Evolutionary conservation across 2,888 invertebrate species (phyloP), one percentile per base, ranked within the genome.

Genomic region (Thymelicus lineola): DNA sequence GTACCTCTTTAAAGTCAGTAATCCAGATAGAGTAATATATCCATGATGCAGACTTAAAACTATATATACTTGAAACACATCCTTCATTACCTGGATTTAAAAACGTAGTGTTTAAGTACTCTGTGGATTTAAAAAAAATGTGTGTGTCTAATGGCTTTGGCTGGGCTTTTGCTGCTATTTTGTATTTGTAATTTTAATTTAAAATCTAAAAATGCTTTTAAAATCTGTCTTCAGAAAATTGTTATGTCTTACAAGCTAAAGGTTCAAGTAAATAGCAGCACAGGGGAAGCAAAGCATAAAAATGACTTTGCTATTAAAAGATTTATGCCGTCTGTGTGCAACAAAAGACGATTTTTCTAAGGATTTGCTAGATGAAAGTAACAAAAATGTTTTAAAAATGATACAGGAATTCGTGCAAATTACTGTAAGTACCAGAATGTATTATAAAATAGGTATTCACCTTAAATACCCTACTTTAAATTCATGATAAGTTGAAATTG

Each of bases 251-350:
- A 53, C 28, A 42, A 36, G 38, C 14, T 15, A 57, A 36, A 59
- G 2, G 7, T 35, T 46, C 17, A 20, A 53, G 20, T 28, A 55
- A 55, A 55, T 55, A 55, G 28, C 55, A 14, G 6, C 14, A 4
- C 9, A 35, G 55, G 20, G 28, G 3, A 28, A 28, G 28, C 28
- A 5, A 36, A 38, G 12, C 12, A 46, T 59, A 45, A 75, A 74
- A 71, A 77, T 76, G 73, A 73, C 74, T 66, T 71, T 75, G 70
- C 71, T 75, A 70, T 67, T 88, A 28, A 87, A 85, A 77, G 86
- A 90, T 72, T 79, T 92, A 76, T 93, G 93, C 83, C 86, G 93
- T 83, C 75, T 93, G 69, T 93, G 93, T 86, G 91, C 86, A 64
- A 88, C 83, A 78, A 87, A 86, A 78, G 85, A 90, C 70, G 86